A percentile compares a stretch with the other conserved stretches of the same genome.
Evolutionary conservation across 2,888 invertebrate species (phyloP).

Genomic region (Mechanitis mazaeus): DNA sequence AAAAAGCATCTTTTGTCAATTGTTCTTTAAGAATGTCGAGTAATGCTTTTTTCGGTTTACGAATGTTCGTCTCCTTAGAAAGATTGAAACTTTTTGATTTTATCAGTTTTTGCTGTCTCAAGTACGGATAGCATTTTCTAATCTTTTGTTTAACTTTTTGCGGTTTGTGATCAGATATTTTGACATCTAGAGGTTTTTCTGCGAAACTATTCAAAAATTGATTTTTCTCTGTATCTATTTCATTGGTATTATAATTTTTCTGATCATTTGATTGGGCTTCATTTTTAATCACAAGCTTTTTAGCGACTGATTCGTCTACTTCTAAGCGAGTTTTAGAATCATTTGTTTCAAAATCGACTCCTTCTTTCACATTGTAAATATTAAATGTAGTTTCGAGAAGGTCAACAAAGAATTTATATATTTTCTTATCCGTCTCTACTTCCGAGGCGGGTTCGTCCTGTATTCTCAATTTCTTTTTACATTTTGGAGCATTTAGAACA

Average conservation of each 20-base stretch:
- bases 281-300: slow-evolving; percentile 33
- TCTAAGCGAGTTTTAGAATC: slow-evolving; percentile 38
- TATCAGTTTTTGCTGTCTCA: slow-evolving; percentile 22
- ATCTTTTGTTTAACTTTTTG: slow-evolving; percentile 11
- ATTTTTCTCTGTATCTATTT: slow-evolving; percentile 8
- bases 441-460: slow-evolving; percentile 33
- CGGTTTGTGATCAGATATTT: slow-evolving; percentile 5
- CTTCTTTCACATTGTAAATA: slow-evolving; percentile 39
- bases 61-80: slow-evolving; percentile 17
- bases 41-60: slow-evolving; percentile 39
- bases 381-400: slow-evolving; percentile 49
- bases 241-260: neutral
- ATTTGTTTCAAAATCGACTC: slow-evolving; percentile 21
- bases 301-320: slow-evolving; percentile 44
- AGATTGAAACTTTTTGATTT: slow-evolving; percentile 24
- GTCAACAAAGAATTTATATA: slow-evolving; percentile 58
- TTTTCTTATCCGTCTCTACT: slow-evolving; percentile 35
- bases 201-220: slow-evolving; percentile 11
- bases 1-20: slow-evolving; percentile 34
- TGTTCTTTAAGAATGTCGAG: slow-evolving; percentile 47
- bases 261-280: slow-evolving; percentile 6
- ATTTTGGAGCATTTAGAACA: slow-evolving; percentile 27
- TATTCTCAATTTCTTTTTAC: slow-evolving; percentile 30
- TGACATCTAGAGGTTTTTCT: slow-evolving; percentile 8
- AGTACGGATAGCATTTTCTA: slow-evolving; percentile 28